Base-by-base conservation (phyloP, 64 coral and sea anemone genomes). In the Platygyra sinensis region DNA sequence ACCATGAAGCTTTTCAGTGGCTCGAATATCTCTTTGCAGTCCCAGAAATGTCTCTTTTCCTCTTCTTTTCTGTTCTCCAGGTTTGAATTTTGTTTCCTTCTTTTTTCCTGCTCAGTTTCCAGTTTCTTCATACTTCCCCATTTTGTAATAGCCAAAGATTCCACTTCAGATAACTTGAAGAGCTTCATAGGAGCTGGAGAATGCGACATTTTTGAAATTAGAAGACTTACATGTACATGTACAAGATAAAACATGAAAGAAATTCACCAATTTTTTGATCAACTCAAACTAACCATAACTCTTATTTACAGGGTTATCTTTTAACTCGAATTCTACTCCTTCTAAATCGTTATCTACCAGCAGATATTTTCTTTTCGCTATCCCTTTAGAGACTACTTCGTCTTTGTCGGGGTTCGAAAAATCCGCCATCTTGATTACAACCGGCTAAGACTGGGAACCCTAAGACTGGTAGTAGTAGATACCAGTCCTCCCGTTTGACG, bases 121-220 rank as follows among this genome's bases (percentile, higher is more conserved):
- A 97, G 88, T n/a, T 91, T 73, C 16, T 97, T 88, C 51, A 88
- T 62, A 30, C 95, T 97, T 32, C 79, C 54, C 95, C 95, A 97
- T 75, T 93, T 94, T 31, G 63, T 51, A 84, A 97, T 51, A 5
- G 95, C 88, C 33, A 88, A 55, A 39, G 54, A 76, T 73, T 97
- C 63, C 10, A 97, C 83, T 7, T 90, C 95, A 62, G 91, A 87
- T 62, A 80, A 20, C 60, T 94, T 94, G 36, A 97, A 97, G 46
- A 97, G 57, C 52, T 97, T 97, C 95, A 97, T 94, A 29, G 95
- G 88, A 83, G 84, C 95, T 97, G 72, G 46, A 91, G 90, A 28
- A 20, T 2, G 30, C 10, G 28, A 28, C 30, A n/a, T 39, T 5
- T 39, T 46, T 46, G 4, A 46, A 46, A 5, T 46, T 46, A 46